A percentile compares a stretch with the other conserved stretches of the same genome.
Evolutionary conservation across 1,140 invertebrate genomes (phyloP).

Genomic region (Musca domestica): DNA sequence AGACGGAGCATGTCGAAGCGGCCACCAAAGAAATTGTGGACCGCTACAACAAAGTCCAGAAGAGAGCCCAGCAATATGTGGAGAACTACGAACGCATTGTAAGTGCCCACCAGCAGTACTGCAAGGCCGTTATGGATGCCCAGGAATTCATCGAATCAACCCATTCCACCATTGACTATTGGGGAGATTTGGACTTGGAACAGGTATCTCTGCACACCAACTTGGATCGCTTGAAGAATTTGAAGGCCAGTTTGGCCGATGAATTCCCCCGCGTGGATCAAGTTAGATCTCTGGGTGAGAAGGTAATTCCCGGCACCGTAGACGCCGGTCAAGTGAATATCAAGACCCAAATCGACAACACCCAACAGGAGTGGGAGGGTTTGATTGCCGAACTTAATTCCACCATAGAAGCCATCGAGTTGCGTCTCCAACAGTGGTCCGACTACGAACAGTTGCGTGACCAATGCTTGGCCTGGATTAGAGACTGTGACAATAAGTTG

Average conservation of each 20-base stretch:
- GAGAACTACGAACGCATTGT: constrained; percentile 87
- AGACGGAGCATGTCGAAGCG: constrained; percentile 64
- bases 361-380: constrained; percentile 88
- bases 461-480: constrained; percentile 81
- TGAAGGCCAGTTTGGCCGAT: constrained; percentile 76
- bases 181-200: constrained; percentile 84
- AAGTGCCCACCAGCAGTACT: constrained; percentile 88
- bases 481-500: constrained; percentile 82
- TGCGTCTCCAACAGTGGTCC: constrained; percentile 84
- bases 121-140: constrained; percentile 82
- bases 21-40: constrained; percentile 61
- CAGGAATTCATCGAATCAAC: constrained; percentile 91
- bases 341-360: constrained; percentile 78
- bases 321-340: constrained; percentile 84
- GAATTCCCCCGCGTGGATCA: constrained; percentile 80
- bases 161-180: constrained; percentile 78
- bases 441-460: constrained; percentile 89
- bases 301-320: constrained; percentile 85
- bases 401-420: constrained; percentile 74
- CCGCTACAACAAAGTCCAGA: constrained; percentile 65
- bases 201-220: constrained; percentile 86
- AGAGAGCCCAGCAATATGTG: constrained; percentile 69
- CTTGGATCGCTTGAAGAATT: constrained; percentile 84
- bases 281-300: constrained; percentile 78
- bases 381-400: constrained; percentile 72